Conservation (phyloP, 2,888 invertebrate species). For the Trypoxylon attenuatum region DNA sequence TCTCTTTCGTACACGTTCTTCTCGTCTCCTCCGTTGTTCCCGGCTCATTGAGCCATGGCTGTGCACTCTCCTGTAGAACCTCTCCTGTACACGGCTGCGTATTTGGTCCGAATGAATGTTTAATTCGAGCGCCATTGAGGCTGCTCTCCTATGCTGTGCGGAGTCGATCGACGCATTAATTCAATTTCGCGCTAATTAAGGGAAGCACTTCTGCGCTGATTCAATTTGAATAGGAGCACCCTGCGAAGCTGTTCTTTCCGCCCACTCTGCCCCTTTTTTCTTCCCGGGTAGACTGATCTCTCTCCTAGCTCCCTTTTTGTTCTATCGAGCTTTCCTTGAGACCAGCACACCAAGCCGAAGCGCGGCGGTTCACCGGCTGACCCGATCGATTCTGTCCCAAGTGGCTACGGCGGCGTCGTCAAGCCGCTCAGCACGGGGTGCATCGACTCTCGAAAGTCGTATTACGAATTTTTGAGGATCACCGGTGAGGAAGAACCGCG, state of each 20-base stretch:
- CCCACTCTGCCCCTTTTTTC: conserved; percentile 1
- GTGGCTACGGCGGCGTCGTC: not conserved
- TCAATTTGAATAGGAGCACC: conserved; percentile 40
- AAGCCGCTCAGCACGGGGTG: too few relatives aligned
- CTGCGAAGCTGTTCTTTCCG: not conserved
- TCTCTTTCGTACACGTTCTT: not conserved
- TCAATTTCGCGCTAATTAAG: conserved; percentile 63
- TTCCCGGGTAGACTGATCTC: not conserved
- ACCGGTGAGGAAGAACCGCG: conserved; percentile 4
- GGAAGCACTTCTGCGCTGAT: conserved; percentile 35
- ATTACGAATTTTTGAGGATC: conserved; percentile 42
- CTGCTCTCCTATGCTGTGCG: conserved; percentile 14
- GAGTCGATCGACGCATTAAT: conserved; percentile 55
- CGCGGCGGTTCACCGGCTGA: conserved; percentile 27
- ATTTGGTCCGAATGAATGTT: conserved; percentile 64
- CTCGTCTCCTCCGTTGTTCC: conserved; percentile 1
- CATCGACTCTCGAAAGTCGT: conserved; percentile 36
- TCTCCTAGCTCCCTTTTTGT: not conserved
- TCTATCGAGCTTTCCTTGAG: conserved; percentile 6
- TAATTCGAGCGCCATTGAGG: conserved; percentile 54
- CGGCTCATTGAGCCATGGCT: conserved; percentile 40
- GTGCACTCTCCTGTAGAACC: too few relatives aligned
- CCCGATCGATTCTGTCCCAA: not conserved
- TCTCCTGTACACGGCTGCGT: conserved; percentile 48
- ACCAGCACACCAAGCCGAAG: not conserved